phyloP scores from a whole-genome alignment of 2,888 invertebrate genomes.

The Amblyteles armatorius region DNA sequence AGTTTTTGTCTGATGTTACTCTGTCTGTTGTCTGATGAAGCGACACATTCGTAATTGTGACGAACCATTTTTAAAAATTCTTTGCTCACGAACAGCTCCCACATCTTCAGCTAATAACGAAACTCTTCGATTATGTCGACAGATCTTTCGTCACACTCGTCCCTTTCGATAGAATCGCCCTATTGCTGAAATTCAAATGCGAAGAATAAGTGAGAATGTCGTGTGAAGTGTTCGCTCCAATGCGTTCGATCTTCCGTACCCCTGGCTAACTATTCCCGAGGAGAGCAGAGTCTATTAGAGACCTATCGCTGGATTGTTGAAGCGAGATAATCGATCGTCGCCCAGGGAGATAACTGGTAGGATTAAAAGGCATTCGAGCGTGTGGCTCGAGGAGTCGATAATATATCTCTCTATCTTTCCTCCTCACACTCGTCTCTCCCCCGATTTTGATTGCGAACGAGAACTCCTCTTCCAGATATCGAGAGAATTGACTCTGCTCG shows the following conservation, averaged over 20 bases:
- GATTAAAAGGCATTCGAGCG: constrained; percentile 71
- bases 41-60: too few species aligned
- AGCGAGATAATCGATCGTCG: constrained; percentile 70
- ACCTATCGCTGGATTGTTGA: constrained; percentile 68
- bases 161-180: background rate
- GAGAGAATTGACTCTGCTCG: constrained; percentile 55
- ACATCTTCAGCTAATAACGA: background rate
- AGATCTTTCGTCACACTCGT: background rate
- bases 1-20: too few species aligned
- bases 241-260: constrained; percentile 43
- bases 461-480: constrained; percentile 41
- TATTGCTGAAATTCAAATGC: constrained; percentile 26
- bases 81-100: background rate
- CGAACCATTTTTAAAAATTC: too few species aligned
- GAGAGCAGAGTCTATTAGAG: constrained; percentile 64
- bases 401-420: constrained; percentile 49
- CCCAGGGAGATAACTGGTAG: constrained; percentile 61
- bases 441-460: constrained; percentile 57
- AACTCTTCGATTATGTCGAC: background rate
- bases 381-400: constrained; percentile 65
- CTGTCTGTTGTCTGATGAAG: too few species aligned
- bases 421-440: constrained; percentile 48
- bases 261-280: constrained; percentile 56
- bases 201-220: constrained; percentile 25
- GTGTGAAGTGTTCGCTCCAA: constrained; percentile 62